Base-by-base conservation (phyloP, 2,797 vertebrate genomes). In the Tadarida brasiliensis region DNA sequence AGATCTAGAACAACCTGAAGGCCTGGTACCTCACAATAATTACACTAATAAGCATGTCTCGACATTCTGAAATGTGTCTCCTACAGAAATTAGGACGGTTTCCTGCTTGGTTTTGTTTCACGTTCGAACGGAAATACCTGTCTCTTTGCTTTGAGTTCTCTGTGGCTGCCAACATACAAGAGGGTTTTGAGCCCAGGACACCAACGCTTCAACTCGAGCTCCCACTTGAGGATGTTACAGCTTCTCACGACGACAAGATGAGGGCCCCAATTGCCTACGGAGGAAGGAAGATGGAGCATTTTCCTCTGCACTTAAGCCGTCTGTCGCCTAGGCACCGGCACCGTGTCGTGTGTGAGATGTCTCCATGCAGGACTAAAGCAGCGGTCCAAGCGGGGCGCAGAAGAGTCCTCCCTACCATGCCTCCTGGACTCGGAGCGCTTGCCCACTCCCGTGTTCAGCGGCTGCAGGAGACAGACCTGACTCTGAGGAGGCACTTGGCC, bases 121-220 rank as follows among this genome's bases (percentile, higher is more conserved):
- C 0, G 0, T 49, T 56, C 7, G 2, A 35, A 6, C 16, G 28
- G 30, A 80, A 61, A 12, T 99, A 99, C 99, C 99, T 98, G 99
- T 99, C 99, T 99, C 97, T 99, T 99, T 78, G 98, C 98, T 98
- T 98, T 98, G 86, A 99, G 99, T 71, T 99, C 99, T 95, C 97
- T 98, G 96, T 98, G 99, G 98, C 98, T 99, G 93, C 99, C 99
- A 17, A 99, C 99, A 86, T 99, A 99, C 20, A 99, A 97, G 24
- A 99, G 99, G 61, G 99, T 99, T 98, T 99, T 99, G 56, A 99
- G 98, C 0, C 99, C 99, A 0, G 99, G 99, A 96, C 99, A 99
- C 99, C 99, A 99, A 24, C 99, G 99, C 96, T 99, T 99, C 96
- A 99, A 97, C 95, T 99, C 99, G 82, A 99, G 98, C 94, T 99